These are phyloP conservation scores for Monopterus albus DNA, from an alignment of 2,113 vertebrate species.

Conservation along the genomic window DNA sequence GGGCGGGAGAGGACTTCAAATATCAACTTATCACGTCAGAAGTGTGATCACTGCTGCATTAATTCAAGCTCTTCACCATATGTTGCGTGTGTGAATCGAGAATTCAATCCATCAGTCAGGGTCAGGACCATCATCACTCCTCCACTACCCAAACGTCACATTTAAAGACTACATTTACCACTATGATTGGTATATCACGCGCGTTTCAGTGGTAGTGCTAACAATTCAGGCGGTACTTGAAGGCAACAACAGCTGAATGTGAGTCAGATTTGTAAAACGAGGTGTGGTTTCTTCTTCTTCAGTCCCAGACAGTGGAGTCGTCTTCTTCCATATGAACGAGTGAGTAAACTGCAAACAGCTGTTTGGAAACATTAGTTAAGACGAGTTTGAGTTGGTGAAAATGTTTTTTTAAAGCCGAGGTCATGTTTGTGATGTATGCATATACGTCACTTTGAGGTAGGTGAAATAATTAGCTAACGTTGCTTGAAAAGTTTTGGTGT, in stretches of 20 bases:
- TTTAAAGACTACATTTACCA: neutral
- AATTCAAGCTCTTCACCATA: neutral
- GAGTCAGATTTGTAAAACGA: constrained; percentile 64
- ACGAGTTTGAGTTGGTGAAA: neutral
- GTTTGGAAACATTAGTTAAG: neutral
- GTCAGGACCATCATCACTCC: neutral
- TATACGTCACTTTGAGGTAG: constrained; percentile 47
- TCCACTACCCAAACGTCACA: neutral
- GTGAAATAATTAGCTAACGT: constrained; percentile 9
- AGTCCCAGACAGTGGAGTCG: constrained; percentile 10
- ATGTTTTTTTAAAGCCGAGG: neutral
- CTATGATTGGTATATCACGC: neutral
- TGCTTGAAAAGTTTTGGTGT: constrained; percentile 14
- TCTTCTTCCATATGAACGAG: constrained; percentile 38
- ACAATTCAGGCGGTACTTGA: constrained; percentile 47
- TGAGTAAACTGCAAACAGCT: neutral
- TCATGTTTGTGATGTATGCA: constrained; percentile 12
- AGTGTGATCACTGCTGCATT: neutral
- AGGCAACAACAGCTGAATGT: constrained; percentile 48
- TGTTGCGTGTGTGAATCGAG: neutral
- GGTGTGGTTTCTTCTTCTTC: constrained; percentile 64
- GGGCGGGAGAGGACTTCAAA: constrained; percentile 36
- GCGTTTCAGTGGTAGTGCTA: fast-evolving
- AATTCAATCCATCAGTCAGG: neutral
- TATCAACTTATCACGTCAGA: neutral